phyloP scores from a whole-genome alignment of 2,888 invertebrate species.

The Macaria notata region DNA sequence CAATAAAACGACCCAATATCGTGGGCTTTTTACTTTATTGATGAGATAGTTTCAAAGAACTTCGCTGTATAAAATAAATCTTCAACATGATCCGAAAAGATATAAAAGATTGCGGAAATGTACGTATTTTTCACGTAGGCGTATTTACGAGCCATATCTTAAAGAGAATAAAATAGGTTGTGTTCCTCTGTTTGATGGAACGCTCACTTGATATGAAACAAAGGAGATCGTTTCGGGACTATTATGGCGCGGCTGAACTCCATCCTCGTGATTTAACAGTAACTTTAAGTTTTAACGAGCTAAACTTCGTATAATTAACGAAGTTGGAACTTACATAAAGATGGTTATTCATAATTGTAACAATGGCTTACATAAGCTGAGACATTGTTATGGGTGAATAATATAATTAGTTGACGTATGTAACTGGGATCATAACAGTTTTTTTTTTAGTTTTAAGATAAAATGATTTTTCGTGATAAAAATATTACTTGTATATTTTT shows the following conservation, averaged over 20 bases:
- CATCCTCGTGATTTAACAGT: constrained; percentile 55
- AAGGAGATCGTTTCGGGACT: constrained; percentile 38
- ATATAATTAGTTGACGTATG: background rate
- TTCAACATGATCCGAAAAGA: constrained; percentile 35
- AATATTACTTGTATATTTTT: too few species aligned
- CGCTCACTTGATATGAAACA: constrained; percentile 20
- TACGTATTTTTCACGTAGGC: constrained; percentile 25
- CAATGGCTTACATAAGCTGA: constrained; percentile 15
- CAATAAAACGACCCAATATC: constrained; percentile 74
- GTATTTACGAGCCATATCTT: constrained; percentile 23
- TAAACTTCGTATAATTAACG: constrained; percentile 51
- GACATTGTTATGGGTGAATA: background rate
- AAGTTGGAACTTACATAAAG: constrained; percentile 35
- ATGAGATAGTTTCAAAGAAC: constrained; percentile 53
- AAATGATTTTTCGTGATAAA: too few species aligned
- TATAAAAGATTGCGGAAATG: constrained; percentile 25
- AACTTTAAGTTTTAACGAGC: constrained; percentile 61
- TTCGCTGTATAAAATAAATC: constrained; percentile 43
- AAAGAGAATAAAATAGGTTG: constrained; percentile 11
- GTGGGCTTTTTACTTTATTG: constrained; percentile 67
- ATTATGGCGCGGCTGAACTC: constrained; percentile 50
- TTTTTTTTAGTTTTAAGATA: too few species aligned
- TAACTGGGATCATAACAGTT: too few species aligned
- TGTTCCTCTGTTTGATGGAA: constrained; percentile 17
- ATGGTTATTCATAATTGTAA: constrained; percentile 21